Evolutionary conservation across 92 coral and sea anemone species (phyloP), one percentile per base, ranked within the genome.

Genomic region (Anthopleura xanthogrammica): DNA sequence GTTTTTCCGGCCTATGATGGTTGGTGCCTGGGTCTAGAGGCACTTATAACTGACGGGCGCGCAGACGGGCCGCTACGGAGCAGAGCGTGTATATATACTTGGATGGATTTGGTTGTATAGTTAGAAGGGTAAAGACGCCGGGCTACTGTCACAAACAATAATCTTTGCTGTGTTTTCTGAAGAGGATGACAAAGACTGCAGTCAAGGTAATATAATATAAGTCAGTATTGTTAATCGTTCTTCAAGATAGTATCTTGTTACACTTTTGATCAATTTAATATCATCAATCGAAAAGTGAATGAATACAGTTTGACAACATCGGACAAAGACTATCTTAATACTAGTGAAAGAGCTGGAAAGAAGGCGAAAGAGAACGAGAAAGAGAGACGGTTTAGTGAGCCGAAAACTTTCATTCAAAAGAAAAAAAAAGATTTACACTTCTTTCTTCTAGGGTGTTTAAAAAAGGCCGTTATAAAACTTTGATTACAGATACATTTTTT

Each of bases 41-140:
- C 74, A 68, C 74, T 68, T 68, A 36, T 23, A 68, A 68, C 42
- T 36, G 74, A 68, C 74, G 74, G 74, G 41, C 74, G 74, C 7
- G 16, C 50, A 2, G 50, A 46, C 50, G 5, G 36, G 43, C 74
- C 36, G 29, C 41, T 3, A 11, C 58, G 11, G 74, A 29, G 41
- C 29, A 68, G 74, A 23, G 14, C 16, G 42, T 29, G 42, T 68
- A 68, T 68, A 68, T 68, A 68, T 68, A 23, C 42, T 22, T 68
- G 43, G 4, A 68, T 29, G 46, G 74, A 68, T 68, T 68, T 68
- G 16, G 70, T 8, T 9, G 70, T 29, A 68, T n/a, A 68, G 74
- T 68, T 12, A 68, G 36, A 20, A 62, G 29, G 58, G 58, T 54
- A 54, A n/a, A 62, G 29, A n/a, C 70, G 24, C 4, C 70, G 14